These are phyloP conservation scores for Lissocephala sabroskyi DNA, from an alignment of 2,888 invertebrate genomes.

Conservation along the genomic window DNA sequence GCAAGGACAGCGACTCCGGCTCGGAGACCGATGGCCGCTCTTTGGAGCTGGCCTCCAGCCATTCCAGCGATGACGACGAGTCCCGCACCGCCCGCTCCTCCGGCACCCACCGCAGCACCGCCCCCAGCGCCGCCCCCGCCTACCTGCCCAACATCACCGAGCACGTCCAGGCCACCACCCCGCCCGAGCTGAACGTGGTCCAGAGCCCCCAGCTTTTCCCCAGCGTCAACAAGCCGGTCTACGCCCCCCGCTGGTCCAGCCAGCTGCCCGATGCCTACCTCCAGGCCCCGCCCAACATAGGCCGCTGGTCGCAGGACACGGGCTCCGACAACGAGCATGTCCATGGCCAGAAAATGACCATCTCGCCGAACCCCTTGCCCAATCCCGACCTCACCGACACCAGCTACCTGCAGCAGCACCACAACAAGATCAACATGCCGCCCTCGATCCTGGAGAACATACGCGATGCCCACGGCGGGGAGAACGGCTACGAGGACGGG, in stretches of 20 bases:
- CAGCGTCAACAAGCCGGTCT: conserved; percentile 77
- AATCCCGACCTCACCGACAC: conserved; percentile 84
- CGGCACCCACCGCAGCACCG: conserved; percentile 72
- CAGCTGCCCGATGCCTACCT: conserved; percentile 79
- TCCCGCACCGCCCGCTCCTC: conserved; percentile 73
- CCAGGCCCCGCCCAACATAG: conserved; percentile 74
- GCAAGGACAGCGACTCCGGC: conserved; percentile 85
- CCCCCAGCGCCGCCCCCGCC: conserved; percentile 71
- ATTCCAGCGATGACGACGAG: conserved; percentile 93
- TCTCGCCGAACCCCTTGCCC: conserved; percentile 81
- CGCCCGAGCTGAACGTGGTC: conserved; percentile 77
- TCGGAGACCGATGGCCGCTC: conserved; percentile 86
- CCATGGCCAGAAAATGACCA: conserved; percentile 75
- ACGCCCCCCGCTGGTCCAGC: conserved; percentile 80
- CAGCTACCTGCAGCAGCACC: conserved; percentile 74
- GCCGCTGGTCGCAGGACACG: conserved; percentile 86
- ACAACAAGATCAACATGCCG: conserved; percentile 73
- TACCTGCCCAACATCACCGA: conserved; percentile 79
- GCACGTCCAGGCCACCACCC: conserved; percentile 76
- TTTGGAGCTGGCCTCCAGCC: conserved; percentile 93
- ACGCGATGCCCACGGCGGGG: conserved; percentile 74
- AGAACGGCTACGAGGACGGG: conserved; percentile 66
- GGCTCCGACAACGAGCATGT: conserved; percentile 81
- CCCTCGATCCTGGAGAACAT: conserved; percentile 77
- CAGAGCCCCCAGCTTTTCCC: conserved; percentile 81